Percentiles rank a stretch among this genome's conserved stretches.
Conservation (phyloP, 2,888 invertebrate species). For the Parnassius glacialis region DNA sequence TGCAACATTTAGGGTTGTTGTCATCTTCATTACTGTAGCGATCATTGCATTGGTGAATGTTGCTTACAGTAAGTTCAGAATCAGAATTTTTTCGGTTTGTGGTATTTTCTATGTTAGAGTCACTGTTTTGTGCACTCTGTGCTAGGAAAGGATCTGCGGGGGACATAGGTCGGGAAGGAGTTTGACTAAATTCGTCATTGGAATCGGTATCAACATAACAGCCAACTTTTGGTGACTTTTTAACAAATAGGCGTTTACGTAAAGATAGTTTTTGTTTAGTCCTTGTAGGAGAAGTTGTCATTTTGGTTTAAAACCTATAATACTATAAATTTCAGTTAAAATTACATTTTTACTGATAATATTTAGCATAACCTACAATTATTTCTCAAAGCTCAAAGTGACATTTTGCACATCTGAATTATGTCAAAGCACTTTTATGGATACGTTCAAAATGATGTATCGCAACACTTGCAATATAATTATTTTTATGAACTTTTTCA, state of each 20-base stretch:
- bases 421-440: slow-evolving; percentile 29
- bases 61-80: slow-evolving; percentile 47
- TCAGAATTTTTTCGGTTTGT: slow-evolving; percentile 48
- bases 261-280: slow-evolving; percentile 74
- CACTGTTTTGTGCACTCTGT: slow-evolving; percentile 59
- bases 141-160: slow-evolving; percentile 74
- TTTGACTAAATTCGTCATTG: slow-evolving; percentile 67
- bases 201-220: slow-evolving; percentile 76
- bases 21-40: slow-evolving; percentile 57
- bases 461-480: slow-evolving; percentile 12
- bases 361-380: slow-evolving; percentile 68
- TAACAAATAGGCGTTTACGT: slow-evolving; percentile 73
- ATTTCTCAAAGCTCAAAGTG: slow-evolving; percentile 45
- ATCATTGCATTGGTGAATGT: slow-evolving; percentile 43
- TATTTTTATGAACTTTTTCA: too few species aligned
- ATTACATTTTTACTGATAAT: slow-evolving; percentile 74
- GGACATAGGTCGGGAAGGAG: slow-evolving; percentile 71
- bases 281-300: slow-evolving; percentile 75
- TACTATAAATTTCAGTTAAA: slow-evolving; percentile 68
- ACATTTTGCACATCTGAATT: slow-evolving; percentile 41
- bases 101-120: slow-evolving; percentile 45
- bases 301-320: slow-evolving; percentile 63
- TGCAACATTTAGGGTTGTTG: slow-evolving; percentile 64
- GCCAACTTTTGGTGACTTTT: slow-evolving; percentile 78
- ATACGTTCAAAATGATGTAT: slow-evolving; percentile 29